Base-by-base conservation (phyloP, 2,888 invertebrate genomes). In the Thecocarcelia acutangulata region DNA sequence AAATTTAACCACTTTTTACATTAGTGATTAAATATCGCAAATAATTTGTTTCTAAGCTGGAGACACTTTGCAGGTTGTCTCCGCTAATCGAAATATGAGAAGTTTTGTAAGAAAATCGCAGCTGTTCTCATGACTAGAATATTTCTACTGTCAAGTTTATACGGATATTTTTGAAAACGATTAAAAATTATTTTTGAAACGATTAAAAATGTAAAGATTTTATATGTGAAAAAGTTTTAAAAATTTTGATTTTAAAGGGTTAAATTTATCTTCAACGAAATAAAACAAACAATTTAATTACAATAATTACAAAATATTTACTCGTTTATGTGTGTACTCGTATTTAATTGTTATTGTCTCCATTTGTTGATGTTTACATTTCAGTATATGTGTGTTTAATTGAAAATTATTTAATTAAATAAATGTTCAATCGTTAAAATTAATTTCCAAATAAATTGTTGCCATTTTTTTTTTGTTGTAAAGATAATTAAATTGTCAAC, bases 401-500 rank as follows among this genome's bases (percentile, higher is more conserved):
- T 81, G 69, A 82, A 82, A 64, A 82, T 77, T 82, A 64, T 64
- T 70, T 70, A 78, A 78, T 82, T 82, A 78, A 72, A 70, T 70
- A 74, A 78, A 75, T 75, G 46, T 42, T 52, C 52, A 70, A 78
- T 44, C 64, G 78, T 78, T 78, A 82, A 82, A 64, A 37, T 78
- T 78, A 66, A 75, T 77, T 78, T 70, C 56, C 59, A 70, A 66
- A 70, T 78, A 78, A 78, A 82, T 75, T 75, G 50, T 66, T 78
- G 59, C 73, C 72, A 54, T 61, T 48, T 64, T 56, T 40, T 56
- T 33, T 3, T 15, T 54, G 17, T 56, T 21, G 5, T 9, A 58
- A 19, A 69, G 2, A 37, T 33, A 69, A 58, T 50, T 48, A 24
- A 59, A 52, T 54, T 68, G 13, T 52, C 37, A 40, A 28, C n/a